Percentiles rank a stretch among this genome's conserved stretches.
These are phyloP conservation scores for Cephus runcator DNA, from an alignment of 2,888 invertebrate genomes.

Conservation along the genomic window DNA sequence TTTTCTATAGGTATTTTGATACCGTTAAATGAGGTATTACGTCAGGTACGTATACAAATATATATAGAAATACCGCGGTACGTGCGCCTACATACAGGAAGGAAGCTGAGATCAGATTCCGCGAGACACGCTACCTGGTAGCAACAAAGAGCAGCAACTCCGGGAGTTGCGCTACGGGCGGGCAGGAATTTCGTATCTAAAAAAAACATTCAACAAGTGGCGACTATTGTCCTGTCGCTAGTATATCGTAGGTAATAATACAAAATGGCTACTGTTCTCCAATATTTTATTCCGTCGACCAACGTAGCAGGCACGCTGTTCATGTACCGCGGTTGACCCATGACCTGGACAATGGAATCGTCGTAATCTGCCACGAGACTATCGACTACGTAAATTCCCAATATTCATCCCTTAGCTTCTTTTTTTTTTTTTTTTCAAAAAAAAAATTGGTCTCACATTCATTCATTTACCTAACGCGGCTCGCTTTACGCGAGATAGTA, in stretches of 20 bases:
- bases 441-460: no score
- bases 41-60: no score
- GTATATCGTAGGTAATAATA: constrained; percentile 9
- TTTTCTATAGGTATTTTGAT: no score
- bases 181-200: constrained; percentile 5
- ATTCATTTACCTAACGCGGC: no score
- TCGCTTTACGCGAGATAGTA: no score
- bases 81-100: background rate
- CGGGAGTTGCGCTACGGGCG: background rate
- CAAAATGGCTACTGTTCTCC: constrained; percentile 6
- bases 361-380: constrained; percentile 31
- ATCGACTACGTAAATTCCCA: background rate
- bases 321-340: constrained; percentile 27
- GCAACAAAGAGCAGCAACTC: no score
- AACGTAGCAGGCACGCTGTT: constrained; percentile 1
- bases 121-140: background rate
- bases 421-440: no score
- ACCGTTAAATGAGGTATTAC: no score
- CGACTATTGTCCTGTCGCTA: constrained; percentile 9
- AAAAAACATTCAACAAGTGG: constrained; percentile 9
- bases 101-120: background rate
- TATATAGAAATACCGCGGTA: no score
- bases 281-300: background rate
- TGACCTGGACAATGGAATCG: constrained; percentile 27
- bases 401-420: no score